phyloP scores from a whole-genome alignment of 2,888 invertebrate species.

The Myathropa florea region DNA sequence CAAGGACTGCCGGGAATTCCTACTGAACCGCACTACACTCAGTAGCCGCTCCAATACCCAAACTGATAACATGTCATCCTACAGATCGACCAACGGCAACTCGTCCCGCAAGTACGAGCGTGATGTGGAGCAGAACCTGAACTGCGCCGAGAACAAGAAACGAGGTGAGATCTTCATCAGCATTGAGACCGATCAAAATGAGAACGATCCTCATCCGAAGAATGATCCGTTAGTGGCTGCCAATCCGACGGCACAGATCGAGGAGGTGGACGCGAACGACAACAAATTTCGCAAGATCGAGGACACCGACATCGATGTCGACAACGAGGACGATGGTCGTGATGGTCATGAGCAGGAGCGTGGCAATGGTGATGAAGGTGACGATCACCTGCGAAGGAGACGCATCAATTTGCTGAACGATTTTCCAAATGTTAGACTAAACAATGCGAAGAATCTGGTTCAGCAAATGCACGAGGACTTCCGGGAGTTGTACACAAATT shows the following conservation, averaged over 20 bases:
- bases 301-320: slow-evolving; percentile 76
- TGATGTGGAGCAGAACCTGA: slow-evolving; percentile 47
- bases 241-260: slow-evolving; percentile 77
- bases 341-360: slow-evolving; percentile 36
- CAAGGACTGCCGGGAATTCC: slow-evolving; percentile 80
- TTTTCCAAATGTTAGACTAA: slow-evolving; percentile 77
- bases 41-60: slow-evolving; percentile 75
- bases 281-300: slow-evolving; percentile 78
- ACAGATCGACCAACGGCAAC: slow-evolving; percentile 45
- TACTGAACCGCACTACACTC: slow-evolving; percentile 77
- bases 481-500: slow-evolving; percentile 74
- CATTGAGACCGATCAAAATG: slow-evolving; percentile 79
- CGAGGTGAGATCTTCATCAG: slow-evolving; percentile 79
- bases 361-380: slow-evolving; percentile 48
- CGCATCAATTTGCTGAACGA: slow-evolving; percentile 58
- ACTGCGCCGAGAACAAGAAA: slow-evolving; percentile 72
- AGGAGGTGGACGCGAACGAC: slow-evolving; percentile 78
- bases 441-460: slow-evolving; percentile 78
- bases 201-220: slow-evolving; percentile 68
- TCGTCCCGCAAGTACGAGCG: slow-evolving; percentile 39
- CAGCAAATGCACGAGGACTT: slow-evolving; percentile 77
- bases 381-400: slow-evolving; percentile 41
- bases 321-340: slow-evolving; percentile 55
- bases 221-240: slow-evolving; percentile 70
- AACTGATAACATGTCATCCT: slow-evolving; percentile 42